These are phyloP conservation scores for Leptura quadrifasciata DNA, from an alignment of 2,888 invertebrate genomes.

Conservation along the genomic window DNA sequence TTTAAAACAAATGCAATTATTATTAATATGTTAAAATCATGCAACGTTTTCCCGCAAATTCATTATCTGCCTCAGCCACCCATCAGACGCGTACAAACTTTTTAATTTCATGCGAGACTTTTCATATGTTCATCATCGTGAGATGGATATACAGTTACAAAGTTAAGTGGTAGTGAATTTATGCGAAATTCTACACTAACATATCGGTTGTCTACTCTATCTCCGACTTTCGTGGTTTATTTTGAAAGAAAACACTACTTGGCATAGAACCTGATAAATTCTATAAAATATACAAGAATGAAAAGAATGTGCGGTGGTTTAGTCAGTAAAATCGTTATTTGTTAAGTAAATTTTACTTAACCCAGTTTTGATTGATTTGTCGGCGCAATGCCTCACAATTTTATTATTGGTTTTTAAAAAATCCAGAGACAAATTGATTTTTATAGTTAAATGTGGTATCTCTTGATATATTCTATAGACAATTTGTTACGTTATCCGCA, in stretches of 20 bases:
- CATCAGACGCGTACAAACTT: background rate
- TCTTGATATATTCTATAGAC: no score
- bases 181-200: slow-evolving; percentile 27
- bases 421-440: no score
- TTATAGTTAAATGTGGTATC: no score
- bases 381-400: no score
- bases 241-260: slow-evolving; percentile 27
- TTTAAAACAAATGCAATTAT: background rate
- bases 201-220: slow-evolving; percentile 14
- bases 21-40: slow-evolving; percentile 4
- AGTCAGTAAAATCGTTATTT: no score
- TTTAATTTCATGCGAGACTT: background rate
- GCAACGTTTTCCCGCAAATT: background rate
- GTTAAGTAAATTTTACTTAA: no score
- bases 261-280: background rate
- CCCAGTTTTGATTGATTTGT: no score
- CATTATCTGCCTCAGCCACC: background rate
- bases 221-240: slow-evolving; percentile 29
- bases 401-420: no score
- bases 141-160: slow-evolving; percentile 12
- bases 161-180: background rate
- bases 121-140: slow-evolving; percentile 4
- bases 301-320: no score
- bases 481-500: no score
- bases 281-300: background rate